Percentiles rank a stretch among this genome's conserved stretches.
Evolutionary conservation across 2,888 invertebrate genomes (phyloP).

Genomic region (Cosmopolites sordidus): DNA sequence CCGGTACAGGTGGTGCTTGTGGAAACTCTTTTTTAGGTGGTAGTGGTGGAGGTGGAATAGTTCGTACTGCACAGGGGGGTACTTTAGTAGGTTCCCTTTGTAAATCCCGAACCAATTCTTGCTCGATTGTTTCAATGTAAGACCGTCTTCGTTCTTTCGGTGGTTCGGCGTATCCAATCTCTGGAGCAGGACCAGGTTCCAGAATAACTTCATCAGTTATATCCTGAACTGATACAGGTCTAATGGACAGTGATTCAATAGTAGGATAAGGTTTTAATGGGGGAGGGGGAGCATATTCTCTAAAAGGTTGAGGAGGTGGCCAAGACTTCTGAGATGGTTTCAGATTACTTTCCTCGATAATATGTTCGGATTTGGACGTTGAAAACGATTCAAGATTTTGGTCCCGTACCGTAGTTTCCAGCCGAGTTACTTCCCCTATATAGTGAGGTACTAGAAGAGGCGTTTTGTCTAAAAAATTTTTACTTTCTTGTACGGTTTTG

Average conservation of each 20-base stretch:
- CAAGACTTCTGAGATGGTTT: conserved; percentile 52
- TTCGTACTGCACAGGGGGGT: conserved; percentile 54
- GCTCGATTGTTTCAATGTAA: conserved; percentile 56
- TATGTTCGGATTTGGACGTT: conserved; percentile 35
- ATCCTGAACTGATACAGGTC: conserved; percentile 48
- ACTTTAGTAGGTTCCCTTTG: conserved; percentile 53
- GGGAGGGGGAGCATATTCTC: conserved; percentile 30
- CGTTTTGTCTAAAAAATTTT: conserved; percentile 29
- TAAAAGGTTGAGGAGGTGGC: conserved; percentile 44
- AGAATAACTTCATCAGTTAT: conserved; percentile 52
- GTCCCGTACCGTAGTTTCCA: conserved; percentile 41
- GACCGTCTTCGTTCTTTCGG: conserved; percentile 52
- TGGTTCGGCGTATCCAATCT: conserved; percentile 60
- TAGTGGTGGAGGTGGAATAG: conserved; percentile 53
- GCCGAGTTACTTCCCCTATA: conserved; percentile 45
- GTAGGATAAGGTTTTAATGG: conserved; percentile 37
- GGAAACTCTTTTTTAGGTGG: conserved; percentile 48
- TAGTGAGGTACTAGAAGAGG: conserved; percentile 41
- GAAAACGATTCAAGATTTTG: conserved; percentile 36
- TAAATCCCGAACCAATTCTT: conserved; percentile 53
- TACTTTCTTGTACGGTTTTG: conserved; percentile 35
- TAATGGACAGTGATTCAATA: conserved; percentile 35
- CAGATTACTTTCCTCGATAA: conserved; percentile 46
- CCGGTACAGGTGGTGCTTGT: conserved; percentile 47
- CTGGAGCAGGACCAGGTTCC: conserved; percentile 65